Evolutionary conservation across 1,140 invertebrate genomes (phyloP).

Genomic region (Lineus longissimus): DNA sequence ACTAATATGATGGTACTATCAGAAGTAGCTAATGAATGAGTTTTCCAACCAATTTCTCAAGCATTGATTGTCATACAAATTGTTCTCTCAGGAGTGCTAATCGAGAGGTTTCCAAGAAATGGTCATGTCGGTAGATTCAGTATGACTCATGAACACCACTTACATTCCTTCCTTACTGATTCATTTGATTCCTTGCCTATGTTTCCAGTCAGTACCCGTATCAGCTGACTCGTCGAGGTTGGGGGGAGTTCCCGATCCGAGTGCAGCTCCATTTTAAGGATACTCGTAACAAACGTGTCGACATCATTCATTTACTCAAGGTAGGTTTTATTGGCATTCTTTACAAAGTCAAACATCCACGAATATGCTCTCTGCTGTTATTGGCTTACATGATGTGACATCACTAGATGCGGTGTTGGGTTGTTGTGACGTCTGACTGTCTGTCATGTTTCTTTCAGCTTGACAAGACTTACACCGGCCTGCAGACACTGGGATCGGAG

Average conservation of each 20-base stretch:
- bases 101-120: too few relatives aligned
- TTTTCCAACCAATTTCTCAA: too few relatives aligned
- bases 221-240: constrained; percentile 76
- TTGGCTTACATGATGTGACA: too few relatives aligned
- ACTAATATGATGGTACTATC: too few relatives aligned
- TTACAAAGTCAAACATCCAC: background rate
- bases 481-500: constrained; percentile 78
- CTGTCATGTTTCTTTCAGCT: constrained; percentile 53
- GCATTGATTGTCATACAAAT: background rate
- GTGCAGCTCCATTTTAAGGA: constrained; percentile 77
- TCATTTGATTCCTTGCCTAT: too few relatives aligned
- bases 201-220: constrained; percentile 71
- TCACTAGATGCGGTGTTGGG: too few relatives aligned
- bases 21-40: too few relatives aligned
- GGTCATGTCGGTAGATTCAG: too few relatives aligned
- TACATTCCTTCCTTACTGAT: too few relatives aligned
- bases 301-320: constrained; percentile 76
- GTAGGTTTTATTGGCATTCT: constrained; percentile 22
- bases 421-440: background rate
- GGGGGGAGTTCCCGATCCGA: constrained; percentile 84
- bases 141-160: too few relatives aligned
- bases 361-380: constrained; percentile 4
- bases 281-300: constrained; percentile 70
- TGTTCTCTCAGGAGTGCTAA: background rate
- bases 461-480: constrained; percentile 78